Percentiles rank a stretch among this genome's conserved stretches.
These are phyloP conservation scores for Pissodes strobi DNA, from an alignment of 1,140 invertebrate genomes.

Conservation along the genomic window DNA sequence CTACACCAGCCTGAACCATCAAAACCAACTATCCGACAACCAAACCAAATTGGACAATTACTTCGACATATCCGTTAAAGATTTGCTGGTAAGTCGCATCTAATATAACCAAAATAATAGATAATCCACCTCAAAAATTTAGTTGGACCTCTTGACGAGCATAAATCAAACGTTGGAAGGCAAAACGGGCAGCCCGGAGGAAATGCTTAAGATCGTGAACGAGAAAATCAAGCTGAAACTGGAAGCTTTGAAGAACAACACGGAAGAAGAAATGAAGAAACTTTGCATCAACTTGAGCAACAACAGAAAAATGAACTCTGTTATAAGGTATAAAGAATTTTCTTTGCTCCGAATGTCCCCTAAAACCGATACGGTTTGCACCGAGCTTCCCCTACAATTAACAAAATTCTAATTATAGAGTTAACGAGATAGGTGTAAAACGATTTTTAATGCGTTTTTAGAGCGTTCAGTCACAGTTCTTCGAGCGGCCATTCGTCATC, in stretches of 20 bases:
- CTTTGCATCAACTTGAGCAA: slow-evolving; percentile 52
- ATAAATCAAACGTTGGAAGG: slow-evolving; percentile 58
- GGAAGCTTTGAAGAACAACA: slow-evolving; percentile 45
- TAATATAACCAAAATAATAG: no score
- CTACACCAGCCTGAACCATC: slow-evolving; percentile 46
- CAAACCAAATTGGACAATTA: slow-evolving; percentile 16
- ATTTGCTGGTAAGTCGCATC: slow-evolving; percentile 52
- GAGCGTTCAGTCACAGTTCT: slow-evolving; percentile 48
- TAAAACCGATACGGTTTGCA: no score
- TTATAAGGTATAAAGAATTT: slow-evolving; percentile 41
- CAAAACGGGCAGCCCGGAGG: slow-evolving; percentile 53
- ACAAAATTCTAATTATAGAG: no score
- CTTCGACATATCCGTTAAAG: slow-evolving; percentile 50
- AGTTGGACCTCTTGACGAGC: slow-evolving; percentile 55
- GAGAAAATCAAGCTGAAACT: slow-evolving; percentile 54
- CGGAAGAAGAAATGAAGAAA: slow-evolving; percentile 56
- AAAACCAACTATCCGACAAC: slow-evolving; percentile 30
- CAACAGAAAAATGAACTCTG: slow-evolving; percentile 47
- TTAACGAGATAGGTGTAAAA: no score
- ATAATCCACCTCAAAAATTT: no score
- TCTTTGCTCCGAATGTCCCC: no score
- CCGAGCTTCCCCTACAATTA: no score
- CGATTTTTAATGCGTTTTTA: slow-evolving; percentile 9
- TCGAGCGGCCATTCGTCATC: slow-evolving; percentile 45
- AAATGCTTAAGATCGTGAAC: slow-evolving; percentile 56